Evolutionary conservation across 2,797 vertebrate genomes (phyloP).

Genomic region (Trachops cirrhosus): DNA sequence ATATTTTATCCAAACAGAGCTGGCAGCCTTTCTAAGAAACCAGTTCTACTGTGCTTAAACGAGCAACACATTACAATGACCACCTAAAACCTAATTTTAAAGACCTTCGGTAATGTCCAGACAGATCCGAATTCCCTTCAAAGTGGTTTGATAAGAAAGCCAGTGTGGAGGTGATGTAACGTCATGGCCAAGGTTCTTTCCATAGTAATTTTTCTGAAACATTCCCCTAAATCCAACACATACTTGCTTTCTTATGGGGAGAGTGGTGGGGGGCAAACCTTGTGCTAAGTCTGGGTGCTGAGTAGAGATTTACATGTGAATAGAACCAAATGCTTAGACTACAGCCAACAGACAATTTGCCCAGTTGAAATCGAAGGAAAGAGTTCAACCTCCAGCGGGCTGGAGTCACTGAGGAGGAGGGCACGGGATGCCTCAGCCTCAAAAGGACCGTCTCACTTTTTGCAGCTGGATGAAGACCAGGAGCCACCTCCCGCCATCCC

Average conservation of each 20-base stretch:
- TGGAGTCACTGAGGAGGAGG: neutral
- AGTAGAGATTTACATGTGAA: neutral
- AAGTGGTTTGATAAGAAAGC: neutral
- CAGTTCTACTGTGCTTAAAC: neutral
- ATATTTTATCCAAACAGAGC: neutral
- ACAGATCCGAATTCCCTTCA: neutral
- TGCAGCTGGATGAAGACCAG: neutral
- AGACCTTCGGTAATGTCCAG: neutral
- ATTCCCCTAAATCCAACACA: neutral
- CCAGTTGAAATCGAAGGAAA: constrained; percentile 2
- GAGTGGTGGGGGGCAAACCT: neutral
- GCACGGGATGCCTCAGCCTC: neutral
- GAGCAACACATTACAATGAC: neutral
- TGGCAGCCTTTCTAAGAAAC: neutral
- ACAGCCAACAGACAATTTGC: neutral
- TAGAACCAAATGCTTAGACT: neutral
- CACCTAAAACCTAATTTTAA: constrained; percentile 1
- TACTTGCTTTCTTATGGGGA: neutral
- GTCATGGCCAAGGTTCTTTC: neutral
- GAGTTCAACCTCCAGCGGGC: neutral
- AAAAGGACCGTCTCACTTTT: neutral
- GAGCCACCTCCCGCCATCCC: neutral
- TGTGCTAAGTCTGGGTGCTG: neutral
- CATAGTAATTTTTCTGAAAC: neutral
- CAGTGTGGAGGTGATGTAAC: neutral